These are phyloP conservation scores for Podarcis raffonei DNA, from an alignment of 2,113 vertebrate genomes.

Conservation along the genomic window DNA sequence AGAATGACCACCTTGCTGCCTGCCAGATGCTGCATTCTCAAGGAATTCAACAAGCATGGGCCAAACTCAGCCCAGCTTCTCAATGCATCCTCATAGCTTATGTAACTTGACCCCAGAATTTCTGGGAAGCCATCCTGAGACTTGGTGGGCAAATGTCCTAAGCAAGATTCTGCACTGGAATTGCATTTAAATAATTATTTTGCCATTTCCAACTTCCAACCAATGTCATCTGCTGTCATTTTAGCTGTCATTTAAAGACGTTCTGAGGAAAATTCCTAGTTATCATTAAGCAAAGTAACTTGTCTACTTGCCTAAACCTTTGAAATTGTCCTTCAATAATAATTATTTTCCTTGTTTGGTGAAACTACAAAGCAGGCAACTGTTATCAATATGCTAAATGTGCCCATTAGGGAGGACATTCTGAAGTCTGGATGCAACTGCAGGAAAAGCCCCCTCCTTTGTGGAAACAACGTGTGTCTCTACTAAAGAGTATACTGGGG, in stretches of 20 bases:
- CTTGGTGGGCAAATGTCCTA: not conserved
- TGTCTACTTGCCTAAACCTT: not conserved
- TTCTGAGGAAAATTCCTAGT: not conserved
- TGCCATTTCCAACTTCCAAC: not conserved
- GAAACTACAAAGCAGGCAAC: not conserved
- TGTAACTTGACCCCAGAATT: not conserved
- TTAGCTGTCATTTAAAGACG: not conserved
- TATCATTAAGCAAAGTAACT: not conserved
- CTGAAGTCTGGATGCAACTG: too few species aligned
- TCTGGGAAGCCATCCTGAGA: not conserved
- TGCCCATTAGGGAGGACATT: not conserved
- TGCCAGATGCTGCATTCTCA: not conserved
- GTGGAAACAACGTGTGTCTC: too few species aligned
- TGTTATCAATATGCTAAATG: not conserved
- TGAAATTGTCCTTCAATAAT: not conserved
- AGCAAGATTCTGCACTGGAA: not conserved
- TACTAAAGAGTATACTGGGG: not conserved
- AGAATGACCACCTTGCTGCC: not conserved
- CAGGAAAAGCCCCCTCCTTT: not conserved
- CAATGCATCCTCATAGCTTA: not conserved
- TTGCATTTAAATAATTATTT: not conserved
- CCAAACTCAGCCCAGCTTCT: not conserved
- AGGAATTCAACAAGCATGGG: not conserved
- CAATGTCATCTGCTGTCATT: too few species aligned
- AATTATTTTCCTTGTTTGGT: not conserved